A percentile compares a stretch with the other conserved stretches of the same genome.
Conservation (phyloP, 1,140 invertebrate genomes). For the Heliconius himera region DNA sequence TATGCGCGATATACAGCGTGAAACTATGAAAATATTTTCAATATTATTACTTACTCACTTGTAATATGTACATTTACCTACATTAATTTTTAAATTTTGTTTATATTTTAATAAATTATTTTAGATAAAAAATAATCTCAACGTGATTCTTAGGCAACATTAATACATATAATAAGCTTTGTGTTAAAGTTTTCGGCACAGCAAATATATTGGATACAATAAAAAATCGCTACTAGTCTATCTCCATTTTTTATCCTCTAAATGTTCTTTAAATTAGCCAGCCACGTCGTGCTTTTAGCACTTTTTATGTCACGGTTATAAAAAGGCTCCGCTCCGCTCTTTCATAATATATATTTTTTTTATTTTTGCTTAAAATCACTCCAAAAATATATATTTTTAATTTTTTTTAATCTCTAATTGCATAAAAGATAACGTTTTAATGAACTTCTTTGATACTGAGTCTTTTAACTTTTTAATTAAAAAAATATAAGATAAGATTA, state of each 20-base stretch:
- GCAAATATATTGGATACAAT: no score
- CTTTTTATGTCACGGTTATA: not conserved
- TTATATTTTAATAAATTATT: not conserved
- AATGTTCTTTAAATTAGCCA: not conserved
- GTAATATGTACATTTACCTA: not conserved
- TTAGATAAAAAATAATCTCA: not conserved
- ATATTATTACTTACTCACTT: no score
- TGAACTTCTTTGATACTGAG: not conserved
- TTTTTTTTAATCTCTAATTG: no score
- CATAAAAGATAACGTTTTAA: conserved; percentile 6
- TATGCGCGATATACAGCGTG: no score
- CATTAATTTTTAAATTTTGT: not conserved
- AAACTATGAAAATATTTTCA: no score
- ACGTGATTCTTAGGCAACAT: no score
- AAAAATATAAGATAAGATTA: not conserved
- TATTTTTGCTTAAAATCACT: not conserved
- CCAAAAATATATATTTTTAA: no score
- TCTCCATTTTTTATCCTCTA: not conserved
- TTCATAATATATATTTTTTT: not conserved
- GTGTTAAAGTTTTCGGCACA: no score
- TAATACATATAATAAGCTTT: no score
- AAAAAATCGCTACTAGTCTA: not conserved
- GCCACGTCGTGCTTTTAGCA: not conserved
- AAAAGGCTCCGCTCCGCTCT: not conserved
- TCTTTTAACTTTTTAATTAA: not conserved